phyloP scores from a whole-genome alignment of 2,113 vertebrate genomes.

The Cygnus buccinator region DNA sequence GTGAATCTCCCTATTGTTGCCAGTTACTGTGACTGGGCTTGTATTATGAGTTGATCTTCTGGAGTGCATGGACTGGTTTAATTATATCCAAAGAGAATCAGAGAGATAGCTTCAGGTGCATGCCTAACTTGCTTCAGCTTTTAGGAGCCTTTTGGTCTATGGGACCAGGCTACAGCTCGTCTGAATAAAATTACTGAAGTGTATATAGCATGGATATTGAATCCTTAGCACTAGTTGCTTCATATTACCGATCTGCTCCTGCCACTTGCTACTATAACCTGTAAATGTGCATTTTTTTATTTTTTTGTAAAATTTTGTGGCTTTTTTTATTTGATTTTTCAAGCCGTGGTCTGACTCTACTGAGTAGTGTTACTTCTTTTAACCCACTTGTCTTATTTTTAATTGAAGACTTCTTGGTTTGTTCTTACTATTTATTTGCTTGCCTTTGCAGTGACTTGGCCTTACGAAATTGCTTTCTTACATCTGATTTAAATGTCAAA shows the following conservation, averaged over 20 bases:
- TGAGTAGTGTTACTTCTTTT: not conserved
- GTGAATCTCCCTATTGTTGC: not conserved
- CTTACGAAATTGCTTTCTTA: constrained; percentile 94
- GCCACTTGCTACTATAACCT: not conserved
- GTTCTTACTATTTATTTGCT: not conserved
- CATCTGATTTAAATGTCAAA: constrained; percentile 94
- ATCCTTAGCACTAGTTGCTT: not conserved
- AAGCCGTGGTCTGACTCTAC: not conserved
- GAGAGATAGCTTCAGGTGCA: not conserved
- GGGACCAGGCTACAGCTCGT: not conserved
- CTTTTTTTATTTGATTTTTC: not conserved
- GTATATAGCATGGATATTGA: not conserved
- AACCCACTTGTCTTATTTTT: not conserved
- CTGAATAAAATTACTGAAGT: not conserved
- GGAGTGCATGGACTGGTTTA: not conserved
- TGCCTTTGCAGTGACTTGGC: constrained; percentile 87
- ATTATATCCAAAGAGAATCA: not conserved
- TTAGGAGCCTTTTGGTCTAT: not conserved
- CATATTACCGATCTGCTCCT: not conserved
- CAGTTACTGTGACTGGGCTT: not conserved
- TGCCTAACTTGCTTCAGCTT: not conserved
- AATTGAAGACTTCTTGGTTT: not conserved
- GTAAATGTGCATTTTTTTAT: not conserved
- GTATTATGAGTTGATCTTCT: not conserved
- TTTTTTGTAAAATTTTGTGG: not conserved